Percentiles rank a stretch among this genome's conserved stretches.
Conservation (phyloP, 2,113 vertebrate species). For the Murina feae region DNA sequence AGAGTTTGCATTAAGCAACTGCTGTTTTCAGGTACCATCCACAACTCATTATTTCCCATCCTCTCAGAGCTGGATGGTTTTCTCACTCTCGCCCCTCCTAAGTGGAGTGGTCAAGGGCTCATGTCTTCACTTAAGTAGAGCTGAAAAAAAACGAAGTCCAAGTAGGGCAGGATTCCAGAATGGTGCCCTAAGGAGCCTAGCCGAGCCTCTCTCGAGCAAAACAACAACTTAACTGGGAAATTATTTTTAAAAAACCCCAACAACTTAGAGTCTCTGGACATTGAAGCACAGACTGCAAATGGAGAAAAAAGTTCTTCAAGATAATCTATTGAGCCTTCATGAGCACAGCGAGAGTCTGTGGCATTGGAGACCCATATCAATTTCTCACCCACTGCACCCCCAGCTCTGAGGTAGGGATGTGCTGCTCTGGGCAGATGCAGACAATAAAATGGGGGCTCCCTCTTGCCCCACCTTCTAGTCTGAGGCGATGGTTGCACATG, state of each 20-base stretch:
- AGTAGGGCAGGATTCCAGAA: neutral
- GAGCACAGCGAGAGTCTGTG: neutral
- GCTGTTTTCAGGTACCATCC: neutral
- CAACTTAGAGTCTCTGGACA: neutral
- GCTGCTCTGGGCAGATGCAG: neutral
- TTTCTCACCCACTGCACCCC: neutral
- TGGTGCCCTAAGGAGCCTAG: neutral
- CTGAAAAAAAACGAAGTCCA: neutral
- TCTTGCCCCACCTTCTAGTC: neutral
- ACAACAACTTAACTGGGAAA: neutral
- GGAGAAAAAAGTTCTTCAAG: neutral
- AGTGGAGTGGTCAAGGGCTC: neutral
- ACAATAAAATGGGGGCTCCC: neutral
- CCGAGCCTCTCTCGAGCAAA: neutral
- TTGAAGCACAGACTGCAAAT: neutral
- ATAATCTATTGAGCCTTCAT: neutral
- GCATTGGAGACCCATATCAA: neutral
- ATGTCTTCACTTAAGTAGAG: neutral
- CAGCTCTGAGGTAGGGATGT: neutral
- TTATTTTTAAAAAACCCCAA: neutral
- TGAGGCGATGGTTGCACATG: neutral
- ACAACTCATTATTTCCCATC: neutral
- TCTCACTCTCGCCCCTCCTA: neutral
- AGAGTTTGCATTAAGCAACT: neutral
- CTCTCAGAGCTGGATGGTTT: neutral